Percentiles rank a stretch among this genome's conserved stretches.
These are phyloP conservation scores for Sycophila texana DNA, from an alignment of 2,888 invertebrate species.

Conservation along the genomic window DNA sequence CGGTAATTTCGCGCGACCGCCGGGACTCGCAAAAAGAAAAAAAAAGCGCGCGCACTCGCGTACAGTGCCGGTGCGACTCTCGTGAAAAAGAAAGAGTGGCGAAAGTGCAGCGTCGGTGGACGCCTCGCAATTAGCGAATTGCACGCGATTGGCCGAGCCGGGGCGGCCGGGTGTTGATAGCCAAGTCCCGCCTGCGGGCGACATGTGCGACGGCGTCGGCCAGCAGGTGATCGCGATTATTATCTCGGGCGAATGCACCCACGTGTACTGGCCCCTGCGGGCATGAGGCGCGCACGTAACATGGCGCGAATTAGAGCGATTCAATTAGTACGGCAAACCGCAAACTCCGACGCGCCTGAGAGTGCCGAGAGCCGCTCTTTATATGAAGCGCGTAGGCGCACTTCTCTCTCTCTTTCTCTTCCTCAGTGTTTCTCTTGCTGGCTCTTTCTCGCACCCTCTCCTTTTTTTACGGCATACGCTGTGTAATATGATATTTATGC, in stretches of 20 bases:
- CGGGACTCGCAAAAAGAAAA: not conserved
- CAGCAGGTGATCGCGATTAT: conserved; percentile 68
- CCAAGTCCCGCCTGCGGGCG: conserved; percentile 63
- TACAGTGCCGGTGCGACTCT: not conserved
- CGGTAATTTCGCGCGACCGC: not conserved
- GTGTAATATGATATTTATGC: conserved; percentile 15
- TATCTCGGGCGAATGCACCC: conserved; percentile 61
- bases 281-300: conserved; percentile 31
- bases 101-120: not conserved
- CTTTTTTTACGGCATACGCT: too few relatives aligned
- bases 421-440: too few relatives aligned
- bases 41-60: not conserved
- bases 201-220: conserved; percentile 31
- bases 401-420: not conserved
- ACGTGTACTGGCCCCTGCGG: conserved; percentile 61
- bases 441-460: too few relatives aligned
- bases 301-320: conserved; percentile 27
- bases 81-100: too few relatives aligned
- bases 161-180: conserved; percentile 63
- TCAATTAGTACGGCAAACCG: conserved; percentile 31
- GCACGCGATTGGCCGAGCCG: conserved; percentile 33
- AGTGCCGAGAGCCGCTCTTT: not conserved
- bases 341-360: conserved; percentile 26
- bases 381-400: not conserved
- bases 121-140: conserved; percentile 46